Evolutionary conservation across 2,888 invertebrate species (phyloP).

Genomic region (Conchocele bisecta): DNA sequence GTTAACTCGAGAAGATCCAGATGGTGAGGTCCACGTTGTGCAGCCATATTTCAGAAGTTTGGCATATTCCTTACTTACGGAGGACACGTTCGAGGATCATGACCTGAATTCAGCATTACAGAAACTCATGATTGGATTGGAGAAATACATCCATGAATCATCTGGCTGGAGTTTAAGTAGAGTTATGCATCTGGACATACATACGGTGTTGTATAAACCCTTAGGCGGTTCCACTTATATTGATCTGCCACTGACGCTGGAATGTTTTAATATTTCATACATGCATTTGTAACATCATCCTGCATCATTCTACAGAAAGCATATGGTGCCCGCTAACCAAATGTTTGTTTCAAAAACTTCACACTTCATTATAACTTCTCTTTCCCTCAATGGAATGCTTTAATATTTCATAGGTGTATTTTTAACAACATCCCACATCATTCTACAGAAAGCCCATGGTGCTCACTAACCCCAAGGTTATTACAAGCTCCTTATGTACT

Average conservation of each 20-base stretch:
- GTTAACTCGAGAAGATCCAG: constrained; percentile 31
- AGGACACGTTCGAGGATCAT: constrained; percentile 5
- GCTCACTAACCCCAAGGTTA: too few species aligned
- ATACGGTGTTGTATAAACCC: constrained; percentile 32
- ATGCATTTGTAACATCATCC: too few species aligned
- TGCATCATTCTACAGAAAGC: too few species aligned
- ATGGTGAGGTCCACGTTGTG: constrained; percentile 11
- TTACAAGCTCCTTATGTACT: too few species aligned
- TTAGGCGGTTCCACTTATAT: constrained; percentile 23
- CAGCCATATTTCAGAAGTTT: constrained; percentile 33
- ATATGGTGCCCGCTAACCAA: too few species aligned
- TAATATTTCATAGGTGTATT: too few species aligned
- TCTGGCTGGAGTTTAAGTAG: constrained; percentile 29
- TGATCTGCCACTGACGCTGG: constrained; percentile 24
- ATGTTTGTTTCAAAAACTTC: too few species aligned
- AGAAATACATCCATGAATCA: constrained; percentile 27
- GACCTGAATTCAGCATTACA: constrained; percentile 42
- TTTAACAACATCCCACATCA: too few species aligned
- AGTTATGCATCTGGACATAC: constrained; percentile 36
- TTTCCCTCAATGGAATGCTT: too few species aligned
- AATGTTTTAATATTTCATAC: too few species aligned
- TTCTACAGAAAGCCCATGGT: too few species aligned
- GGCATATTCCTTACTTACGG: constrained; percentile 15
- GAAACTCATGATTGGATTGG: constrained; percentile 28
- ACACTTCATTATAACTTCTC: too few species aligned